Percentiles rank a stretch among this genome's conserved stretches.
Evolutionary conservation across 2,888 invertebrate genomes (phyloP).

Genomic region (Agrotis ipsilon): DNA sequence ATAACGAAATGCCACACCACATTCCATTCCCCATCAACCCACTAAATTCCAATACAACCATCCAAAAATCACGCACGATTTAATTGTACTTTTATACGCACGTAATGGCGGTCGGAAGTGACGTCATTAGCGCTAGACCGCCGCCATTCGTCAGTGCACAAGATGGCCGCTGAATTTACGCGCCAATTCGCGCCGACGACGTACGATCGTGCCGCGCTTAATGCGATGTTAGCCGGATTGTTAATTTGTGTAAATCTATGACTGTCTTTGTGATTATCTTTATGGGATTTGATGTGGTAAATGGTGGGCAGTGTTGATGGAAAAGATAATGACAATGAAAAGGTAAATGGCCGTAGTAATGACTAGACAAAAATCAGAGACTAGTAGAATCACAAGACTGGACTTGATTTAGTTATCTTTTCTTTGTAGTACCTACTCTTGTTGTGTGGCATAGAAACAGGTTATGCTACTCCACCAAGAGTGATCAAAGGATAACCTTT

Average conservation of each 20-base stretch:
- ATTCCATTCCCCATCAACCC: slow-evolving; percentile 8
- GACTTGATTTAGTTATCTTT: too few relatives aligned
- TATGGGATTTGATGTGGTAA: slow-evolving; percentile 19
- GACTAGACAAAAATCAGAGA: neutral
- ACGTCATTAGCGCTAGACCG: slow-evolving; percentile 72
- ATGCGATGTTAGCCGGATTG: slow-evolving; percentile 48
- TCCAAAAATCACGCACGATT: slow-evolving; percentile 62
- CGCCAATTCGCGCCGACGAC: slow-evolving; percentile 76
- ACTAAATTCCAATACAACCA: slow-evolving; percentile 50
- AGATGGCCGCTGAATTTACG: slow-evolving; percentile 79
- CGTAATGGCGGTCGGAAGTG: slow-evolving; percentile 76
- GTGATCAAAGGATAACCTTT: too few relatives aligned
- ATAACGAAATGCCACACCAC: neutral
- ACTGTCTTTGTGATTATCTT: slow-evolving; percentile 48
- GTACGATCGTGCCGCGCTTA: slow-evolving; percentile 54
- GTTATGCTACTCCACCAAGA: too few relatives aligned
- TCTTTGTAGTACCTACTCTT: too few relatives aligned
- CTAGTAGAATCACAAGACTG: too few relatives aligned
- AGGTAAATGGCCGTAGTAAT: neutral
- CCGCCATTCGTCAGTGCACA: slow-evolving; percentile 76
- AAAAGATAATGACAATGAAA: slow-evolving; percentile 10
- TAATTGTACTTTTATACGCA: slow-evolving; percentile 61
- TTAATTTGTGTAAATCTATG: slow-evolving; percentile 53
- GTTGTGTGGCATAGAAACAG: too few relatives aligned
- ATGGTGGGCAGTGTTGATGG: neutral